Base-by-base conservation (phyloP, 2,113 vertebrate genomes). In the Istiophorus platypterus region DNA sequence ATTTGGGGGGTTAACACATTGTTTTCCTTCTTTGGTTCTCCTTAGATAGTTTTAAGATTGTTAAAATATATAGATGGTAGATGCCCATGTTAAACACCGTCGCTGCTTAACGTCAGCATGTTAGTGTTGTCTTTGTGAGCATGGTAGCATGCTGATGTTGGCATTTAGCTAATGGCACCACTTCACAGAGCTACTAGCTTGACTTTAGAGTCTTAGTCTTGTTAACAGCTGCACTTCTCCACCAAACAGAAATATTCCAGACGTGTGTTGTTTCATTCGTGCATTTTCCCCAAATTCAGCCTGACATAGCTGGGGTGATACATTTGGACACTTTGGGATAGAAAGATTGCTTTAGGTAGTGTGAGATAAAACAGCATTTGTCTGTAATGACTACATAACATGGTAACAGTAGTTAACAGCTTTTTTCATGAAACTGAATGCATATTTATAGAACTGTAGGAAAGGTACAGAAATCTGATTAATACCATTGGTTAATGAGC, bases 401-500 rank as follows among this genome's bases (percentile, higher is more conserved):
- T 1, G 8, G 27, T 54, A 59, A 31, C 4, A 24, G 37, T 11
- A 10, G 18, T 39, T 29, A 26, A 12, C 22, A 47, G 37, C 8
- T 51, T 59, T 41, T 59, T 65, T 39, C 8, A 31, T 24, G 20
- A 39, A 14, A 13, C 13, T 24, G 27, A 24, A 56, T 17, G 5
- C 2, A 24, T 58, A 42, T 75, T 68, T 77, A 56, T 24, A 51
- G 29, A 52, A 34, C 20, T 47, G 27, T 29, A 39, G 26, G 61
- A 45, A 17, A 22, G 47, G 65, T 72, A 3, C n/a, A 41, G 24
- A 66, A 54, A 37, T 66, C 18, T 8, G 18, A 57, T 67, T 47
- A 71, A 45, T 63, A 47, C 26, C 72, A 68, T 41, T 74, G 27
- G 41, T 70, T 80, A 90, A 84, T 68, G 68, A 90, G 77, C 45